Percentiles rank a stretch among this genome's conserved stretches.
Conservation (phyloP, 2,888 invertebrate species). For the Phymatocera aterrima region DNA sequence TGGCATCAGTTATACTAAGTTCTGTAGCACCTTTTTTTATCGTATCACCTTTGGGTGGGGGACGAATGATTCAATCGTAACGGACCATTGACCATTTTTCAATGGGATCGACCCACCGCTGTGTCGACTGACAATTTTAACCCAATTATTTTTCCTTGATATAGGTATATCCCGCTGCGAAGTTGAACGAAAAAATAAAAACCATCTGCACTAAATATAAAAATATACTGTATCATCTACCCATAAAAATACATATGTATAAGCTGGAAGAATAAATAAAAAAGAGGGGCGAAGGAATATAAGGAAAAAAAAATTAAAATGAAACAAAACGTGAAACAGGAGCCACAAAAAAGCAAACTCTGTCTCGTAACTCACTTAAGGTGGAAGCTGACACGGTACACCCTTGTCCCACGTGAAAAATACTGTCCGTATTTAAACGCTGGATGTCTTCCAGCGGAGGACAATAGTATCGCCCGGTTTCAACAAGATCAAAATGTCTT, state of each 20-base stretch:
- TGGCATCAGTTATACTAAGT: constrained; percentile 17
- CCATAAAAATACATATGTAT: background rate
- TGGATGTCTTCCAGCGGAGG: background rate
- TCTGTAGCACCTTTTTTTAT: constrained; percentile 33
- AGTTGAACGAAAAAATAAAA: background rate
- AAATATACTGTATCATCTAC: background rate
- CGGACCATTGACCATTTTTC: constrained; percentile 32
- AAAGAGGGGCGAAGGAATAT: constrained; percentile 13
- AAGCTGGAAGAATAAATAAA: constrained; percentile 27
- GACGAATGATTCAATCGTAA: constrained; percentile 16
- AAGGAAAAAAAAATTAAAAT: constrained; percentile 39
- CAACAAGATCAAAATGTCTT: constrained; percentile 47
- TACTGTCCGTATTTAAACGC: constrained; percentile 31
- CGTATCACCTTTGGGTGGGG: background rate
- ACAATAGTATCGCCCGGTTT: constrained; percentile 42
- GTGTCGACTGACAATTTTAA: background rate
- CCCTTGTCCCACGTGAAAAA: constrained; percentile 34
- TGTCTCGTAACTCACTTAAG: constrained; percentile 59
- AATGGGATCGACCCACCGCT: background rate
- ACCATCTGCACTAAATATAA: background rate
- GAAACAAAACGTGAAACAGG: constrained; percentile 28
- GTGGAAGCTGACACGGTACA: constrained; percentile 48
- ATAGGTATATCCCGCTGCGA: background rate
- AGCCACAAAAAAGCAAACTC: constrained; percentile 45
- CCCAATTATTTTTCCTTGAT: background rate